These are phyloP conservation scores for Lepas anatifera DNA, from an alignment of 2,888 invertebrate genomes.

Conservation along the genomic window DNA sequence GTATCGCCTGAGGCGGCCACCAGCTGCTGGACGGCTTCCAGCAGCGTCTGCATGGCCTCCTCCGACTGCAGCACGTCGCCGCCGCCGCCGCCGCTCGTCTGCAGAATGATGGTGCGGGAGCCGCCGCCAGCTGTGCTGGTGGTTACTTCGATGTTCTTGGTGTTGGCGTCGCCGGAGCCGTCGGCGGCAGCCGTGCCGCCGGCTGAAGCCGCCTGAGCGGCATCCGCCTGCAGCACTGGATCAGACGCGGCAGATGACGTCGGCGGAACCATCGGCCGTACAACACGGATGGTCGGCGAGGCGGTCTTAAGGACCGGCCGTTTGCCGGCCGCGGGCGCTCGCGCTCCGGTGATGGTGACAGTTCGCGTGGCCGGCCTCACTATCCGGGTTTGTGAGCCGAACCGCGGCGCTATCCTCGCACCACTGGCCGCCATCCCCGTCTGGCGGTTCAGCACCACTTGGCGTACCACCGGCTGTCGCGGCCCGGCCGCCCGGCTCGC, in stretches of 20 bases:
- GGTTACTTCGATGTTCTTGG: background rate
- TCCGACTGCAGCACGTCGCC: slow-evolving; percentile 10
- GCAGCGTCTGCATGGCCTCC: slow-evolving; percentile 13
- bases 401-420: background rate
- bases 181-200: background rate
- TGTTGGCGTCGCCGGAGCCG: background rate
- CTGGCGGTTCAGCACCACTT: background rate
- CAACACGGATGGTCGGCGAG: background rate
- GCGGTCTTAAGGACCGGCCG: background rate
- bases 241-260: too few relatives aligned
- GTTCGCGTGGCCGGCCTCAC: background rate
- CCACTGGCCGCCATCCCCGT: background rate
- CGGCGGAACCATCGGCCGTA: background rate
- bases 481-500: too few relatives aligned
- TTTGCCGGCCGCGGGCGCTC: background rate
- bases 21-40: slow-evolving; percentile 8
- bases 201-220: too few relatives aligned
- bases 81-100: slow-evolving; percentile 10
- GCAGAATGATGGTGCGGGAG: background rate
- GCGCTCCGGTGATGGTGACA: background rate
- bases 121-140: slow-evolving; percentile 7
- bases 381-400: background rate
- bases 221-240: too few relatives aligned
- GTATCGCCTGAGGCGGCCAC: slow-evolving; percentile 8
- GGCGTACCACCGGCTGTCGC: background rate